Evolutionary conservation across 2,888 invertebrate genomes (phyloP).

Genomic region (Folsomia manolachei): DNA sequence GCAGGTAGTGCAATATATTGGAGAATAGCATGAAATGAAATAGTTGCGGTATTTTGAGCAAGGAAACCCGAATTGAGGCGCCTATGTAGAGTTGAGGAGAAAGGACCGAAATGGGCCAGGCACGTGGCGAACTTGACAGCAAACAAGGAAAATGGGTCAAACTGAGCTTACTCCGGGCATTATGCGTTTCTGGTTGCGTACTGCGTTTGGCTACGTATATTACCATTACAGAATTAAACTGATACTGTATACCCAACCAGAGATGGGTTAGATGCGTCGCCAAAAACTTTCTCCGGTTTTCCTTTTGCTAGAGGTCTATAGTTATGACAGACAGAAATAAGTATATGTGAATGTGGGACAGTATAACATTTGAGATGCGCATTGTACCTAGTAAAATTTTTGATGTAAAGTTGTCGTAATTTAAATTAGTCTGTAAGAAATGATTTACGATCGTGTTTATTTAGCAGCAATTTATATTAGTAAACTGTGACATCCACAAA

Average conservation of each 20-base stretch:
- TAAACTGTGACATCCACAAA: too few species aligned
- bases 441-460: too few species aligned
- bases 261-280: not conserved
- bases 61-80: not conserved
- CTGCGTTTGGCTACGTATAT: not conserved
- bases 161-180: conserved; percentile 17
- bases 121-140: conserved; percentile 45
- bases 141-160: conserved; percentile 29
- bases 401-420: too few species aligned
- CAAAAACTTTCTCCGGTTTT: not conserved
- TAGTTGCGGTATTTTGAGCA: not conserved
- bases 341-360: too few species aligned
- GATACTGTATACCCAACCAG: not conserved
- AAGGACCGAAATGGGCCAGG: conserved; percentile 40
- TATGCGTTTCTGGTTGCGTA: not conserved
- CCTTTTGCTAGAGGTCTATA: too few species aligned
- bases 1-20: not conserved
- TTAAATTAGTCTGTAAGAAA: too few species aligned
- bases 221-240: too few species aligned
- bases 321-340: too few species aligned
- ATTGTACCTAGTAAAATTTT: not conserved
- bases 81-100: not conserved
- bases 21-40: too few species aligned
- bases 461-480: too few species aligned
- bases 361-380: too few species aligned